Conservation (phyloP, 2,113 vertebrate genomes). For the Petroica traversi region DNA sequence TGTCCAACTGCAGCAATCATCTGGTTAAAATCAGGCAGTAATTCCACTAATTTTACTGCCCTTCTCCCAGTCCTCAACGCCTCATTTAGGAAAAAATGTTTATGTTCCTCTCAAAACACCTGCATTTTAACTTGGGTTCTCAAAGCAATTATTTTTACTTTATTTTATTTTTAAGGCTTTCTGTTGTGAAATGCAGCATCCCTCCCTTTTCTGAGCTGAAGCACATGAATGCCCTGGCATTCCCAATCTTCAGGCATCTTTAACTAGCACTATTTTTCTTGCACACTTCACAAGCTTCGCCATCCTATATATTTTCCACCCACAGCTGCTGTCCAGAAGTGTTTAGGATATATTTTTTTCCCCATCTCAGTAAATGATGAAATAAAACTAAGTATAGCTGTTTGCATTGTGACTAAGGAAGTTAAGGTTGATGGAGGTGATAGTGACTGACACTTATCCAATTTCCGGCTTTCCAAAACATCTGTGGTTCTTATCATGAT, state of each 20-base stretch:
- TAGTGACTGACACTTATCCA: constrained; percentile 53
- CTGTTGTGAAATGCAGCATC: constrained; percentile 64
- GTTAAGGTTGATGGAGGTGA: constrained; percentile 51
- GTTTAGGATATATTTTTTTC: constrained; percentile 7
- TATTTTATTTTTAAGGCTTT: constrained; percentile 62
- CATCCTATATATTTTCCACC: constrained; percentile 34
- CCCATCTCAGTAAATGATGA: constrained; percentile 40
- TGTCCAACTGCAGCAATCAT: constrained; percentile 97
- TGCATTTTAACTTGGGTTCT: constrained; percentile 83
- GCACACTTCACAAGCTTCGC: not conserved
- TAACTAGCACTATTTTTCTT: constrained; percentile 29
- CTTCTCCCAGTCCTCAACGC: constrained; percentile 88
- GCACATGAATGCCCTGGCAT: constrained; percentile 34
- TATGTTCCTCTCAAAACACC: constrained; percentile 92
- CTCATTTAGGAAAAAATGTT: constrained; percentile 96
- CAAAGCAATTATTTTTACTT: constrained; percentile 79
- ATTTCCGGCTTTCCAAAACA: constrained; percentile 56
- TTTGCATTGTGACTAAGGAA: constrained; percentile 63
- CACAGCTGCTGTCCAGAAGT: constrained; percentile 47
- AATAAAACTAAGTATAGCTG: constrained; percentile 28
- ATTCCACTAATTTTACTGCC: constrained; percentile 96
- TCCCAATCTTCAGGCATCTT: constrained; percentile 24
- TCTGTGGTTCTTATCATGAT: constrained; percentile 63
- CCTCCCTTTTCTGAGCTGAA: constrained; percentile 44
- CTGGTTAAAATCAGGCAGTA: constrained; percentile 99